Conservation (phyloP, 2,797 vertebrate species). For the Poeciliopsis turneri region DNA sequence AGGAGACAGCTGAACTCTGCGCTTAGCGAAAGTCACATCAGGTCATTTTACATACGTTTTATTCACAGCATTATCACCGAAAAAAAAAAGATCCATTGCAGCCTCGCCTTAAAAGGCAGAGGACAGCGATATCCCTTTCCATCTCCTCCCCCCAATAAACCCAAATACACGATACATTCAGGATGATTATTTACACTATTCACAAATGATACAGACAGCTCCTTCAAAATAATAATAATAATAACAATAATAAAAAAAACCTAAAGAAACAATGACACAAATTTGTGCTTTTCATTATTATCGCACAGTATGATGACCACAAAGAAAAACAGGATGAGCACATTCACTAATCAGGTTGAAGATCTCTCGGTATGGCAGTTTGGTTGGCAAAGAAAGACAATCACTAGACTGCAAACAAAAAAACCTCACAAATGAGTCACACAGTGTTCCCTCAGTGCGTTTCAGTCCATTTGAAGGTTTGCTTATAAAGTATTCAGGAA, state of each 20-base stretch:
- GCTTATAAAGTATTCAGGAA: conserved; percentile 55
- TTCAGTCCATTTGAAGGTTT: conserved; percentile 60
- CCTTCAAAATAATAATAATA: conserved; percentile 48
- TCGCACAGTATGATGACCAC: conserved; percentile 64
- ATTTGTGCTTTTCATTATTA: conserved; percentile 80
- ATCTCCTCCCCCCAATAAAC: conserved; percentile 34
- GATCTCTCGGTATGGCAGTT: conserved; percentile 67
- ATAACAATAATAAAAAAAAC: not conserved
- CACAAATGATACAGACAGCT: conserved; percentile 73
- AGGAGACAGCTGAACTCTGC: conserved; percentile 66
- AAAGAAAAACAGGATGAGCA: conserved; percentile 49
- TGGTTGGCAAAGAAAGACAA: conserved; percentile 55
- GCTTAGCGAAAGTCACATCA: conserved; percentile 67
- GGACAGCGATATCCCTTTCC: conserved; percentile 9
- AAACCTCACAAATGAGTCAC: conserved; percentile 41
- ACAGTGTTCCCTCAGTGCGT: conserved; percentile 47
- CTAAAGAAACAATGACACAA: conserved; percentile 34
- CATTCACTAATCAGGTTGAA: conserved; percentile 63
- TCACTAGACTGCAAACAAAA: conserved; percentile 46
- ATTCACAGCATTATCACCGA: conserved; percentile 72
- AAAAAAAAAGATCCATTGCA: conserved; percentile 38
- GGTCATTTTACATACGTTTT: conserved; percentile 76
- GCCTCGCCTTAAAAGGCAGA: conserved; percentile 48
- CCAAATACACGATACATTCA: conserved; percentile 63
- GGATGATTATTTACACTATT: conserved; percentile 78